Base-by-base conservation (phyloP, 2,797 vertebrate species). In the Myiotriccus ornatus region DNA sequence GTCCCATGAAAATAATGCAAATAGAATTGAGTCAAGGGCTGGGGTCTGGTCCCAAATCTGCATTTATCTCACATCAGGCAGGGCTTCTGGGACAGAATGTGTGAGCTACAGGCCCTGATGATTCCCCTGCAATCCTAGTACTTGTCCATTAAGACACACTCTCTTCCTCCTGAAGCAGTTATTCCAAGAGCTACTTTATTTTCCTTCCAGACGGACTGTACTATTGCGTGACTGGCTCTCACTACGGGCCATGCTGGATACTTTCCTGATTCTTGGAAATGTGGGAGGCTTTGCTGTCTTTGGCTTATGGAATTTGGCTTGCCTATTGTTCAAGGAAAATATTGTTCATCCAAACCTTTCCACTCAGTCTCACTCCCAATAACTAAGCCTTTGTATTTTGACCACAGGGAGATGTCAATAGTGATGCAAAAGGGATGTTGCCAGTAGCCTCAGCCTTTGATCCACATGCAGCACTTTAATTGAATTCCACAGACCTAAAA, bases 261-360 rank as follows among this genome's bases (percentile, higher is more conserved):
- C 65, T 88, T 49, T 88, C 76, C 79, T 81, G 77, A 44, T 78
- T 94, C 84, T 65, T 89, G 50, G 69, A 94, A 47, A 87, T 75
- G 39, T 80, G 39, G 39, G 75, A 87, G 50, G 24, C 23, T 90
- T 90, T 80, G 35, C 37, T 43, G 12, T 24, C 68, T 84, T 60
- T 74, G 81, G 28, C 62, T 86, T 79, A 50, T 19, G 52, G 67
- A 79, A 79, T 84, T 79, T 90, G 81, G 67, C 53, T 60, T 49
- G 60, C 35, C 53, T 90, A 5, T 79, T 25, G 28, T 86, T 47
- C 41, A 81, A 69, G 25, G 82, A 80, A 89, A 93, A 75, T 46
- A 25, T 3, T 50, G 23, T 69, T 83, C 22, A 1, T 84, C 75
- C 73, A 75, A 71, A 75, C n/a, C 27, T 68, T 89, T 91, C 92